These are phyloP conservation scores for Cinclus mexicanus DNA, from an alignment of 2,113 vertebrate species.

Conservation along the genomic window DNA sequence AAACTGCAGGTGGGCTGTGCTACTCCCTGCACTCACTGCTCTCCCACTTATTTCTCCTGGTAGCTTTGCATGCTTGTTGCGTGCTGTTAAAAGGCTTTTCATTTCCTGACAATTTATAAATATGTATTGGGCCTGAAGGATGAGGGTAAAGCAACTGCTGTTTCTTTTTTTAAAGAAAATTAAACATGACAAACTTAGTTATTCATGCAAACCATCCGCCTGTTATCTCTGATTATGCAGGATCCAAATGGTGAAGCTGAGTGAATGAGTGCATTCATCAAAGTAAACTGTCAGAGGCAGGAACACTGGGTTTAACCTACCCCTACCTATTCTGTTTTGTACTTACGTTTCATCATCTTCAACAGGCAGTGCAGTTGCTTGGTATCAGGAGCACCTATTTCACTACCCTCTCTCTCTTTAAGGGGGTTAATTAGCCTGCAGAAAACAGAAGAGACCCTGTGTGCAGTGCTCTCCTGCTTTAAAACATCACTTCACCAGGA, in stretches of 20 bases:
- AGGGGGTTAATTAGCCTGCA: constrained; percentile 74
- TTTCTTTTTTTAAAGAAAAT: constrained; percentile 75
- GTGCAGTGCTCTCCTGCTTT: constrained; percentile 32
- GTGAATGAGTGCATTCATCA: constrained; percentile 71
- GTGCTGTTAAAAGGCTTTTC: constrained; percentile 50
- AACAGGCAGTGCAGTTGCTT: constrained; percentile 6
- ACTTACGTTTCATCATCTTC: neutral
- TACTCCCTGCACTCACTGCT: neutral
- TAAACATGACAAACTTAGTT: constrained; percentile 78
- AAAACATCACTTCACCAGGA: constrained; percentile 54
- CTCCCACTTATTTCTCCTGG: neutral
- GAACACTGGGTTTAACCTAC: constrained; percentile 42
- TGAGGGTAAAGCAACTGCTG: constrained; percentile 63
- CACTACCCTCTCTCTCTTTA: constrained; percentile 37
- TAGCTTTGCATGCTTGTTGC: constrained; percentile 53
- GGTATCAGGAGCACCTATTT: constrained; percentile 18
- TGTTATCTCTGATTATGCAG: constrained; percentile 75
- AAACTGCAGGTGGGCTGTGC: neutral
- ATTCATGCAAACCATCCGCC: constrained; percentile 77
- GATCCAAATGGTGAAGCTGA: constrained; percentile 70
- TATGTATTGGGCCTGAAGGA: constrained; percentile 70
- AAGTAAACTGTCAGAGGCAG: constrained; percentile 62
- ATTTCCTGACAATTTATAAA: constrained; percentile 72
- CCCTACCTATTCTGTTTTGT: constrained; percentile 55
- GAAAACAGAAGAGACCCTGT: constrained; percentile 39